A percentile compares a stretch with the other conserved stretches of the same genome.
Evolutionary conservation across 2,113 vertebrate species (phyloP).

Genomic region (Lagenorhynchus albirostris): DNA sequence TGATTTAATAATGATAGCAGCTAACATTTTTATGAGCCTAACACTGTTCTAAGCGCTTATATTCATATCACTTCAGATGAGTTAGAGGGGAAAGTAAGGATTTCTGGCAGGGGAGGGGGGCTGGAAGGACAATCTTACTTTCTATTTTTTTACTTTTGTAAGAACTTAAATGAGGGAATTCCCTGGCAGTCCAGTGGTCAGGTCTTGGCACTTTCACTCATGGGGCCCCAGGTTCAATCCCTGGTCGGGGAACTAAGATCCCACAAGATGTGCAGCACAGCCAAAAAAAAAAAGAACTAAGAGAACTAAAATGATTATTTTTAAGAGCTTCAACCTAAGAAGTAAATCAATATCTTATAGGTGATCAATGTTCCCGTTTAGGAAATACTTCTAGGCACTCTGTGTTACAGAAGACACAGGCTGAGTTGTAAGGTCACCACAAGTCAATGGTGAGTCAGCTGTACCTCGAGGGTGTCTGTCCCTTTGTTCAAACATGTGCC

Average conservation of each 20-base stretch:
- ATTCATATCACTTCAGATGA: not conserved
- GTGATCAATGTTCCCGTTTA: not conserved
- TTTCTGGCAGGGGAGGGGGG: not conserved
- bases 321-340: not conserved
- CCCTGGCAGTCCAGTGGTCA: too few relatives aligned
- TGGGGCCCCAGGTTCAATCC: too few relatives aligned
- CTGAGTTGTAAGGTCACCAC: not conserved
- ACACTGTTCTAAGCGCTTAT: not conserved
- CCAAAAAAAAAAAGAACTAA: too few relatives aligned
- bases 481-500: not conserved
- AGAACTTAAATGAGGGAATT: not conserved
- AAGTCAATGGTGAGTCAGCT: not conserved
- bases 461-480: rapidly evolving
- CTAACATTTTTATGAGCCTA: not conserved
- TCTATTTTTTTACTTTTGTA: not conserved
- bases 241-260: too few relatives aligned
- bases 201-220: too few relatives aligned
- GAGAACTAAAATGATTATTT: not conserved
- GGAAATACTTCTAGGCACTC: not conserved
- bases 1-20: not conserved
- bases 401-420: not conserved
- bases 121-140: not conserved
- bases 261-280: too few relatives aligned
- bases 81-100: not conserved
- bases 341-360: not conserved